phyloP scores from a whole-genome alignment of 2,888 invertebrate genomes.

The Amaurobius ferox region DNA sequence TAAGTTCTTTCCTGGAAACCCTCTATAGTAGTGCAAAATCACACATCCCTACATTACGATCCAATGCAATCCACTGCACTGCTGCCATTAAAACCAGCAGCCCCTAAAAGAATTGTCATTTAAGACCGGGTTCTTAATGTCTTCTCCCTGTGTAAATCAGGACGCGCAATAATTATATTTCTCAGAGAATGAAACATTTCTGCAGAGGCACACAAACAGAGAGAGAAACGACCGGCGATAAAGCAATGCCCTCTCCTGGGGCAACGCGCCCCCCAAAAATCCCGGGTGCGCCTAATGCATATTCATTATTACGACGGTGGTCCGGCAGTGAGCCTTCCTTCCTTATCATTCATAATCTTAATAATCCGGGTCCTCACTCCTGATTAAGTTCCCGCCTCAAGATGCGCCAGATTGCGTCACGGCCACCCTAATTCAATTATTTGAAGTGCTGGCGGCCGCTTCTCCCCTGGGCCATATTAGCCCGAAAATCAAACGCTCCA shows the following conservation, averaged over 20 bases:
- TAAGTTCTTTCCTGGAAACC: too few species aligned
- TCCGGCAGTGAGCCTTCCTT: not conserved
- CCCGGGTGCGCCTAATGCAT: conserved; percentile 15
- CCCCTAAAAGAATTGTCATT: conserved; percentile 15
- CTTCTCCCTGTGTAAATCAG: not conserved
- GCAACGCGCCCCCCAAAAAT: not conserved
- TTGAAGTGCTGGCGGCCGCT: conserved; percentile 59
- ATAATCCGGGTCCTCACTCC: conserved; percentile 11
- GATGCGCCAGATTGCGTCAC: conserved; percentile 42
- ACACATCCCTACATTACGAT: too few species aligned
- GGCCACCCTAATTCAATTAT: conserved; percentile 71
- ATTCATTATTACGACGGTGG: conserved; percentile 4
- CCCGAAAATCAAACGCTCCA: conserved; percentile 60
- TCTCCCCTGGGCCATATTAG: conserved; percentile 58
- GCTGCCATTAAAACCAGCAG: too few species aligned
- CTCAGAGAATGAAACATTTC: not conserved
- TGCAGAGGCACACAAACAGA: not conserved
- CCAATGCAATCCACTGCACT: too few species aligned
- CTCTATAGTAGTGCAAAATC: too few species aligned
- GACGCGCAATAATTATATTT: not conserved
- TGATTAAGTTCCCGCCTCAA: conserved; percentile 27
- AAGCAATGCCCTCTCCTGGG: not conserved
- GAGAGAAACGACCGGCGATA: not conserved
- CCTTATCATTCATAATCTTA: conserved; percentile 18
- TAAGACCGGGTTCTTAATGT: not conserved